Evolutionary conservation across 2,113 vertebrate species (phyloP).

Genomic region (Opisthocomus hoazin): DNA sequence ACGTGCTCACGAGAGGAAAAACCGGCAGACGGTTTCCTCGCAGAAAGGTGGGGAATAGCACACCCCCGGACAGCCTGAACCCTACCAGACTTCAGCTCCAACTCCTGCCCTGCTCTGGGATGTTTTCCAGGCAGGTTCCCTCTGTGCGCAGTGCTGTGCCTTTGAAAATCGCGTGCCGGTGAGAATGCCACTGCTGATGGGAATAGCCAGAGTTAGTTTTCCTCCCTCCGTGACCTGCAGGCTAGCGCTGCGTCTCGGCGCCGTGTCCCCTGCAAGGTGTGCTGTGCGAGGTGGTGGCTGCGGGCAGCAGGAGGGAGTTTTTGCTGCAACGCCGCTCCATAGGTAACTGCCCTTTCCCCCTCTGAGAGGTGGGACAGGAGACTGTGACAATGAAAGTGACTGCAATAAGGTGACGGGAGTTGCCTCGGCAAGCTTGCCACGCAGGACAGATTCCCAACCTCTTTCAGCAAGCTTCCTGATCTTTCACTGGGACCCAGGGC

Average conservation of each 20-base stretch:
- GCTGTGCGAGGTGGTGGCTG: not conserved
- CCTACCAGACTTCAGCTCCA: not conserved
- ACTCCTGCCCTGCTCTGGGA: not conserved
- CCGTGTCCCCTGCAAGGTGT: rapidly evolving
- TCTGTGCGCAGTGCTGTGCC: not conserved
- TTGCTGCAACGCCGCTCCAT: not conserved
- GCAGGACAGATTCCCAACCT: not conserved
- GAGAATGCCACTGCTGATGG: not conserved
- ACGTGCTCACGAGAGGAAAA: not conserved
- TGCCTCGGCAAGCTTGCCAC: not conserved
- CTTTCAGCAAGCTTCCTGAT: not conserved
- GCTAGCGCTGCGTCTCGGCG: rapidly evolving
- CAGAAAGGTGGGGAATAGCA: not conserved
- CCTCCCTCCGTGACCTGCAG: not conserved
- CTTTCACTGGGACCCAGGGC: not conserved
- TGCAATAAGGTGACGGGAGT: not conserved
- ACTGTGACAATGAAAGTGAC: not conserved
- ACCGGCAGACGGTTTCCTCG: not conserved
- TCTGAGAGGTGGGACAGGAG: not conserved
- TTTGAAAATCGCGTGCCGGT: not conserved
- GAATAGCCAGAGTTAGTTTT: not conserved
- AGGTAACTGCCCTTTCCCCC: not conserved
- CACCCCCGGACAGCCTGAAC: not conserved
- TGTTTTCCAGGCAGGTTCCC: not conserved
- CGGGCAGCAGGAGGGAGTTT: rapidly evolving